Evolutionary conservation across 2,797 vertebrate genomes (phyloP), one percentile per base, ranked within the genome.

Genomic region (Moxostoma hubbsi): DNA sequence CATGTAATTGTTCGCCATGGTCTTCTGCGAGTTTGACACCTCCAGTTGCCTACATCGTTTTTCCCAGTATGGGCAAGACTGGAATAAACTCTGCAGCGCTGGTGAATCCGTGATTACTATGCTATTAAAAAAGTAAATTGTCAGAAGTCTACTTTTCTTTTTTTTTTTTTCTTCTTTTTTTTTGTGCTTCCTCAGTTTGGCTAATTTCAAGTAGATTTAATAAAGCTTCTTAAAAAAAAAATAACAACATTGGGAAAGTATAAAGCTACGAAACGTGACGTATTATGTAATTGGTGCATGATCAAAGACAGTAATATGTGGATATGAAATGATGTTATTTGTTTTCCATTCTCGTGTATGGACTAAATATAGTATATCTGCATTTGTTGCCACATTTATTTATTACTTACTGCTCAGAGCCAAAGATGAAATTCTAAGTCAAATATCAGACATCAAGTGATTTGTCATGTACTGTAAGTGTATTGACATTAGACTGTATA

Each of bases 1-100:
- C 96, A 24, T 99, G 97, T 93, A 96, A 95, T 95, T 98, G 97
- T 92, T 93, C 94, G 46, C 94, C 95, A 79, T 98, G 97, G 97
- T 95, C 96, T 63, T 88, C 95, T 18, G 94, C 96, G 87, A 92
- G 94, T 89, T 91, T 98, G 88, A 96, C 96, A 86, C 96, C 96
- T 80, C 96, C 97, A 12, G 95, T 99, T 80, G 97, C 97, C 81
- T 98, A 99, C 86, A 97, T 98, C 84, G 92, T 98, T 82, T 95
- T 99, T 79, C 97, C 97, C 0, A 96, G 97, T 89, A 93, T 96
- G 94, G 92, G 91, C 89, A 96, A 96, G 92, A 93, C 92, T 87
- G 95, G 93, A 86, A 81, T 96, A 92, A 96, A 97, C 85, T 93
- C 95, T n/a, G 96, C 95, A 85, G 89, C 94, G 85, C 47, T 18